Percentiles rank a stretch among this genome's conserved stretches.
Conservation (phyloP, 2,888 invertebrate species). For the Acanthosepion pharaonis region DNA sequence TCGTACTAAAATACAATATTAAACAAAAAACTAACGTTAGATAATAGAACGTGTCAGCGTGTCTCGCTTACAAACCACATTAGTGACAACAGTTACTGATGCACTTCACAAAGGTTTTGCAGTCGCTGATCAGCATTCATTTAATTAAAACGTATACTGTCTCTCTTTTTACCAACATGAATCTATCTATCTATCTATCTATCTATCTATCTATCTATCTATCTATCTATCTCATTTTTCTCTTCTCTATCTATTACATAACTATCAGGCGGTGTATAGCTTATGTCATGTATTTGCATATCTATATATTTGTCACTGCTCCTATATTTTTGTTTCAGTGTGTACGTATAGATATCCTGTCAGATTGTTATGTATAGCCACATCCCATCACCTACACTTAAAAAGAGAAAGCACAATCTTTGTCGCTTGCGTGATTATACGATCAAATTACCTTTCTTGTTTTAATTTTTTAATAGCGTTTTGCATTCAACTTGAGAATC, state of each 20-base stretch:
- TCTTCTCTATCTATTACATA: background rate
- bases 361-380: too few species aligned
- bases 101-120: slow-evolving; percentile 5
- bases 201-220: background rate
- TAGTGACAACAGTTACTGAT: background rate
- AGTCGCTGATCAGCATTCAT: background rate
- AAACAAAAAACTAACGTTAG: background rate
- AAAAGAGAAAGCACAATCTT: too few species aligned
- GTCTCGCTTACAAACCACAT: background rate
- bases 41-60: background rate
- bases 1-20: background rate
- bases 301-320: background rate
- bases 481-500: too few species aligned
- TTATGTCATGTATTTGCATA: background rate
- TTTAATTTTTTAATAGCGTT: too few species aligned
- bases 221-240: background rate
- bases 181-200: slow-evolving; percentile 24
- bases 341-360: too few species aligned
- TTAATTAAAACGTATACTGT: background rate
- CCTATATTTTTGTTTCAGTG: too few species aligned
- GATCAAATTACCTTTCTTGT: too few species aligned
- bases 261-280: too few species aligned
- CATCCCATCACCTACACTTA: too few species aligned
- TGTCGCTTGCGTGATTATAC: too few species aligned
- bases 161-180: background rate